Evolutionary conservation across 1,140 invertebrate genomes (phyloP).

Genomic region (Colletes gigas): DNA sequence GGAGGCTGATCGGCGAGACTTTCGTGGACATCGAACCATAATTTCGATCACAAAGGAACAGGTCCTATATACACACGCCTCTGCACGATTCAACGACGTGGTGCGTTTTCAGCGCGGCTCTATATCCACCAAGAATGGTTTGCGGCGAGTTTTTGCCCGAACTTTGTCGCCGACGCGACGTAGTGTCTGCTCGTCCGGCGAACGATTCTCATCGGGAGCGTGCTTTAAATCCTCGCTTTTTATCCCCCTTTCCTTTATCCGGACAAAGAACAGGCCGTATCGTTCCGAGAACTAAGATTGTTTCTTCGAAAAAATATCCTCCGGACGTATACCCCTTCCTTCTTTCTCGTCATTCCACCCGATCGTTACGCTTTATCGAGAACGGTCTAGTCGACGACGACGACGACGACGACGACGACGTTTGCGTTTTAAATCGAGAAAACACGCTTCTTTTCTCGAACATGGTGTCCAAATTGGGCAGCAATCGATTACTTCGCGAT

Average conservation of each 20-base stretch:
- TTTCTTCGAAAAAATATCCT: slow-evolving; percentile 47
- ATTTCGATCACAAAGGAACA: slow-evolving; percentile 37
- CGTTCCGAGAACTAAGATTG: slow-evolving; percentile 51
- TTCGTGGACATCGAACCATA: slow-evolving; percentile 32
- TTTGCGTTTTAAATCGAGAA: slow-evolving; percentile 15
- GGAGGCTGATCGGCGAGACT: neutral
- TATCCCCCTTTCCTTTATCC: slow-evolving; percentile 37
- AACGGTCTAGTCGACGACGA: neutral
- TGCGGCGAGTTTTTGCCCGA: slow-evolving; percentile 41
- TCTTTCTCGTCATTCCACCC: slow-evolving; percentile 21
- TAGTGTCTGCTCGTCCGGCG: slow-evolving; percentile 49
- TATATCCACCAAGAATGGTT: slow-evolving; percentile 51
- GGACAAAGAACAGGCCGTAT: slow-evolving; percentile 54
- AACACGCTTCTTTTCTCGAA: neutral
- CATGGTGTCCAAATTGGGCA: no score
- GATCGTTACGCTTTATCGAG: slow-evolving; percentile 42
- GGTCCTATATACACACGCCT: neutral
- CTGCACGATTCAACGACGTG: slow-evolving; percentile 7
- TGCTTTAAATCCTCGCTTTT: slow-evolving; percentile 56
- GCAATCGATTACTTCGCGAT: no score
- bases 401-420: neutral
- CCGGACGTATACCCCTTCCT: slow-evolving; percentile 18
- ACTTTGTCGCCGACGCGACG: slow-evolving; percentile 37
- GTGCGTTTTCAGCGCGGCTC: slow-evolving; percentile 28
- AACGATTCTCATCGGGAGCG: slow-evolving; percentile 53